A percentile compares a stretch with the other conserved stretches of the same genome.
Conservation (phyloP, 2,797 vertebrate genomes). For the Anniella stebbinsi region DNA sequence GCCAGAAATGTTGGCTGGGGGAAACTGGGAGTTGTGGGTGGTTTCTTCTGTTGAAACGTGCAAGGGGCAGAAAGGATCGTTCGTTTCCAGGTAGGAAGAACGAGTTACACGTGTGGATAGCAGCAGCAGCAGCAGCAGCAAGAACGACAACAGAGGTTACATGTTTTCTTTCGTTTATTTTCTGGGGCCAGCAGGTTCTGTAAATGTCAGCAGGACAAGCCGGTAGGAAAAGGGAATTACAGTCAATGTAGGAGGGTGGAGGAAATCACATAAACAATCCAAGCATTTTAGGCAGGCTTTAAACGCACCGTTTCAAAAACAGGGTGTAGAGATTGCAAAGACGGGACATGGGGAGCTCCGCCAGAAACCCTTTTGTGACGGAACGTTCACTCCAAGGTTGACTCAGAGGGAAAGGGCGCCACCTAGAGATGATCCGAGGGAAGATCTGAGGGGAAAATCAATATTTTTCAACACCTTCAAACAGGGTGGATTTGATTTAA, state of each 20-base stretch:
- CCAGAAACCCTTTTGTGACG: too few species aligned
- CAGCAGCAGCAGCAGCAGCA: neutral
- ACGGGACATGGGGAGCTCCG: too few species aligned
- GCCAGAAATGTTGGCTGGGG: too few species aligned
- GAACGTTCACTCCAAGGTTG: neutral
- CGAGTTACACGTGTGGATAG: neutral
- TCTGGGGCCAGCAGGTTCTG: neutral
- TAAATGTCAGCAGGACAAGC: neutral
- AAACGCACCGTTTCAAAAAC: neutral
- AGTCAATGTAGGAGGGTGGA: neutral
- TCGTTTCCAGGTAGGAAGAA: neutral
- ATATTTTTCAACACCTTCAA: neutral
- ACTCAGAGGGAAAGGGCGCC: conserved; percentile 22
- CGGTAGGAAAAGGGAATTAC: neutral
- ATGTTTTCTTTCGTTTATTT: neutral
- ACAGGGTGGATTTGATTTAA: too few species aligned
- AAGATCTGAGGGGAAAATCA: neutral
- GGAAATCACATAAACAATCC: neutral
- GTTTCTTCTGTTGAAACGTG: too few species aligned
- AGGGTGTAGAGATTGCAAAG: neutral
- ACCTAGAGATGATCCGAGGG: neutral
- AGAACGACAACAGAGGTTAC: neutral
- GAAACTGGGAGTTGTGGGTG: too few species aligned
- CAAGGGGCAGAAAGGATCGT: neutral
- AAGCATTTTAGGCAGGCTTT: neutral